These are phyloP conservation scores for Agrotis clavis DNA, from an alignment of 2,888 invertebrate species.

Conservation along the genomic window DNA sequence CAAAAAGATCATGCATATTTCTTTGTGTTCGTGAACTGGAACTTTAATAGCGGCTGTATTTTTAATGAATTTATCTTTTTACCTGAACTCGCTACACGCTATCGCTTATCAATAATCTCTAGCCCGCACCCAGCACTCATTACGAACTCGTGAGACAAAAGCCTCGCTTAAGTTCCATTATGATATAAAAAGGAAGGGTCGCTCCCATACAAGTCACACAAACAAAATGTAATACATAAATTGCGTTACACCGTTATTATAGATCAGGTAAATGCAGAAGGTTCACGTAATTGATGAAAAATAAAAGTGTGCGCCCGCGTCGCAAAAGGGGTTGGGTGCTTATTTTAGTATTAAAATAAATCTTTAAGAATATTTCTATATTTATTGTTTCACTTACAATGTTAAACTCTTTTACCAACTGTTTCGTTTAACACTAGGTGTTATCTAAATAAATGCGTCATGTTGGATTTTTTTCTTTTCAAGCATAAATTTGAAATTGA, in stretches of 20 bases:
- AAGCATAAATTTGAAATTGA: too few species aligned
- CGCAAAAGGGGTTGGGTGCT: too few species aligned
- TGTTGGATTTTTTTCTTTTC: too few species aligned
- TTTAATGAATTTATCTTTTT: too few species aligned
- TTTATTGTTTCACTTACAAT: too few species aligned
- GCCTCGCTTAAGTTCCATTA: slow-evolving; percentile 71
- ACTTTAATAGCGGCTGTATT: neutral
- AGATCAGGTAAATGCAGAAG: slow-evolving; percentile 14
- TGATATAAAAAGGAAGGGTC: slow-evolving; percentile 72
- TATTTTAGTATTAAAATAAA: too few species aligned
- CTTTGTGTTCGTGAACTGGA: too few species aligned
- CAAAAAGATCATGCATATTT: neutral
- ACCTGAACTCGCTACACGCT: slow-evolving; percentile 17
- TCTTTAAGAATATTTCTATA: too few species aligned
- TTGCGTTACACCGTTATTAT: slow-evolving; percentile 49
- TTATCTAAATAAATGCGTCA: too few species aligned
- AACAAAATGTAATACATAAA: slow-evolving; percentile 62
- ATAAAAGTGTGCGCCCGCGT: too few species aligned
- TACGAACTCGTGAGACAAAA: slow-evolving; percentile 72
- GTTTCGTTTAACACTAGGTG: too few species aligned
- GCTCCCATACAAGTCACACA: slow-evolving; percentile 57
- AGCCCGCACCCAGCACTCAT: slow-evolving; percentile 63
- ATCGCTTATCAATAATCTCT: slow-evolving; percentile 1
- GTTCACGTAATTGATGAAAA: neutral
- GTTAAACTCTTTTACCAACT: too few species aligned